Conservation (phyloP, 2,797 vertebrate genomes). For the Acanthopagrus latus region DNA sequence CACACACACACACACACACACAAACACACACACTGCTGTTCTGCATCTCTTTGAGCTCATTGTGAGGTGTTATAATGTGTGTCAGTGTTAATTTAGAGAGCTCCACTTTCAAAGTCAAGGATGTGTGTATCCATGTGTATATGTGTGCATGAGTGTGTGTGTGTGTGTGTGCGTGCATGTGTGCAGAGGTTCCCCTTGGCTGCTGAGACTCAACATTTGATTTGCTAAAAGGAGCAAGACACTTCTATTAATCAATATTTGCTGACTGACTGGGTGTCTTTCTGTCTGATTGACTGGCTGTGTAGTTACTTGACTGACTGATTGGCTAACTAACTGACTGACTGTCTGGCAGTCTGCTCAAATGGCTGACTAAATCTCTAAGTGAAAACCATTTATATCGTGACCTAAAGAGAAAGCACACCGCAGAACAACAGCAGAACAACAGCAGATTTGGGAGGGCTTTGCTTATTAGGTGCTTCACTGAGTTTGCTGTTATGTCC, state of each 20-base stretch:
- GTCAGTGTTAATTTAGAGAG: slow-evolving; percentile 96
- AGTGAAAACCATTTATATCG: slow-evolving; percentile 59
- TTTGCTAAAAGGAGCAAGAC: slow-evolving; percentile 99
- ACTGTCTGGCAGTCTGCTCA: slow-evolving; percentile 60
- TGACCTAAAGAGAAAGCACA: slow-evolving; percentile 31
- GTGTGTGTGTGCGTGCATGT: slow-evolving; percentile 81
- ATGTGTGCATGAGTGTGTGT: slow-evolving; percentile 82
- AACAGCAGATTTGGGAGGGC: background rate
- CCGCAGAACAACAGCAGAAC: slow-evolving; percentile 10
- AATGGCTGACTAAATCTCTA: slow-evolving; percentile 83
- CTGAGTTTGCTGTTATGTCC: background rate
- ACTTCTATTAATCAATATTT: slow-evolving; percentile 99
- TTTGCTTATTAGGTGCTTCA: background rate
- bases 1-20: background rate
- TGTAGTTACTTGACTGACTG: slow-evolving; percentile 65
- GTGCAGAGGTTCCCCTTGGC: slow-evolving; percentile 88
- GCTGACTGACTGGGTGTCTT: slow-evolving; percentile 92
- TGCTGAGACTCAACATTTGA: slow-evolving; percentile 96
- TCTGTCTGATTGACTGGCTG: slow-evolving; percentile 88
- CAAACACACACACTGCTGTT: slow-evolving; percentile 15
- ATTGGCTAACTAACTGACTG: slow-evolving; percentile 49
- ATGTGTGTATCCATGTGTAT: slow-evolving; percentile 85
- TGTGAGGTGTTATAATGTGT: slow-evolving; percentile 91
- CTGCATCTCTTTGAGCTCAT: slow-evolving; percentile 61
- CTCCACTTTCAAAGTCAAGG: slow-evolving; percentile 87